A percentile compares a stretch with the other conserved stretches of the same genome.
phyloP scores from a whole-genome alignment of 1,140 invertebrate genomes.

The Drosophila pachea region DNA sequence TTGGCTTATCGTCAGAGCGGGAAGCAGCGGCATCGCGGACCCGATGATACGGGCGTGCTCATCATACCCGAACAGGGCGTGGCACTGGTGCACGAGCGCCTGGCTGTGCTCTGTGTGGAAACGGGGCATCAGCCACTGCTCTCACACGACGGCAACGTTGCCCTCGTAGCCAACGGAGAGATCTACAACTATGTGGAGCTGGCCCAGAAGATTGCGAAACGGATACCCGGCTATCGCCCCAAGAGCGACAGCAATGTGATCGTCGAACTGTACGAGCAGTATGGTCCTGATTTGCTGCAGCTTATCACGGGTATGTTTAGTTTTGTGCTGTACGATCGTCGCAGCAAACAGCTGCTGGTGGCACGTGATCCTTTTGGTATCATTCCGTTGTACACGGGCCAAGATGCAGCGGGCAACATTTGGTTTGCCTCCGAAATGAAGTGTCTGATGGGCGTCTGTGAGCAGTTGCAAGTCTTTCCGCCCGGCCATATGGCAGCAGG shows the following conservation, averaged over 20 bases:
- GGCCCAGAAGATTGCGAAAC: slow-evolving; percentile 43
- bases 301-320: slow-evolving; percentile 90
- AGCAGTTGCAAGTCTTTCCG: slow-evolving; percentile 51
- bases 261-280: slow-evolving; percentile 84
- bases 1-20: slow-evolving; percentile 61
- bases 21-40: slow-evolving; percentile 67
- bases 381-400: slow-evolving; percentile 83
- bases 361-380: slow-evolving; percentile 93
- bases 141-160: slow-evolving; percentile 52
- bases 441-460: slow-evolving; percentile 55
- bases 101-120: slow-evolving; percentile 53
- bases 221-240: slow-evolving; percentile 81
- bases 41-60: slow-evolving; percentile 63
- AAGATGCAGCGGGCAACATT: slow-evolving; percentile 76
- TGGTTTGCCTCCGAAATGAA: slow-evolving; percentile 72
- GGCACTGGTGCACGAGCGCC: slow-evolving; percentile 61
- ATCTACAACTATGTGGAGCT: slow-evolving; percentile 66
- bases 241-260: slow-evolving; percentile 88
- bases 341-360: slow-evolving; percentile 84
- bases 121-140: slow-evolving; percentile 64
- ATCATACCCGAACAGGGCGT: slow-evolving; percentile 50
- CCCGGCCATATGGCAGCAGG: slow-evolving; percentile 50
- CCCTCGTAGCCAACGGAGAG: slow-evolving; percentile 63
- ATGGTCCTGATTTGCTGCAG: slow-evolving; percentile 82
- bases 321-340: slow-evolving; percentile 89